These are phyloP conservation scores for Malurus alboscapulatus DNA, from an alignment of 2,113 vertebrate species.

Conservation along the genomic window DNA sequence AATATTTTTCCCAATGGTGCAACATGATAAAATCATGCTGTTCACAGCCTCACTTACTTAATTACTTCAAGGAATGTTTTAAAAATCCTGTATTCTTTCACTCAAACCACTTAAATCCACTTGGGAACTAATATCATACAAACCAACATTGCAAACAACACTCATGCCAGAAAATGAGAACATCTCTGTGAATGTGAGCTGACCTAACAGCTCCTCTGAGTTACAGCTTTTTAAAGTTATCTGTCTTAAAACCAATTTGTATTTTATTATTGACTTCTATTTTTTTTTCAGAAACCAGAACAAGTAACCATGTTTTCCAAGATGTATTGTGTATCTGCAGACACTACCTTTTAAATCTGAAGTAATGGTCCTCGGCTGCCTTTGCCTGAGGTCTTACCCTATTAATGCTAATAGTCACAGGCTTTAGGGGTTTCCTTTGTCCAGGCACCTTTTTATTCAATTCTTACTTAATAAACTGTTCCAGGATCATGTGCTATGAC, in stretches of 20 bases:
- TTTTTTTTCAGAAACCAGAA: not conserved
- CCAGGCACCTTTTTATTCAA: not conserved
- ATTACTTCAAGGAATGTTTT: not conserved
- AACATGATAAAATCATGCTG: not conserved
- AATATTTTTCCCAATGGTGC: not conserved
- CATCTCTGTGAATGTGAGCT: not conserved
- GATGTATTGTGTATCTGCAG: not conserved
- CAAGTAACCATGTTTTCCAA: not conserved
- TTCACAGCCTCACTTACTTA: not conserved
- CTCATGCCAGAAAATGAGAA: not conserved
- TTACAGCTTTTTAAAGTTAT: not conserved
- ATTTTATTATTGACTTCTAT: not conserved
- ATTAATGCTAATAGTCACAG: not conserved
- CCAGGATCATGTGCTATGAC: not conserved
- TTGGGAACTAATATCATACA: not conserved
- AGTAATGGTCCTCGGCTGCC: not conserved
- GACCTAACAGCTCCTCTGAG: not conserved
- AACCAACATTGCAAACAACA: not conserved
- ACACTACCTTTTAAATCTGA: not conserved
- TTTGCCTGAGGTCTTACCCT: not conserved
- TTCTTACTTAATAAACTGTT: not conserved
- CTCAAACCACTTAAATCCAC: not conserved
- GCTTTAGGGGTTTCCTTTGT: not conserved
- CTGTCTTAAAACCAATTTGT: not conserved
- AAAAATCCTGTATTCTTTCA: not conserved